phyloP scores from a whole-genome alignment of 2,797 vertebrate species.

The Astyanax mexicanus region DNA sequence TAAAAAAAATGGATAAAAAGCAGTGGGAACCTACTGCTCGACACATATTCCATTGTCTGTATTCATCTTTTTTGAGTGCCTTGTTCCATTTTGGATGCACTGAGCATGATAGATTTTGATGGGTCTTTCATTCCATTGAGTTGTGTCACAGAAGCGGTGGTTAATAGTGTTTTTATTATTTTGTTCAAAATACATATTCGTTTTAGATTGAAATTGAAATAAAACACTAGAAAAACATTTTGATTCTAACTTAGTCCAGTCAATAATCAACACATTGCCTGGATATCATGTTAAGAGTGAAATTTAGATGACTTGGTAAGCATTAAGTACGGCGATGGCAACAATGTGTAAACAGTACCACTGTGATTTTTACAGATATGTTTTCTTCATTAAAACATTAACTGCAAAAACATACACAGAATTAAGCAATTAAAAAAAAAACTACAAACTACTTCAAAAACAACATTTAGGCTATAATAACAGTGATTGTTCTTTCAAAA shows the following conservation, averaged over 20 bases:
- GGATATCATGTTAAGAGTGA: neutral
- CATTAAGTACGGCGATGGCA: neutral
- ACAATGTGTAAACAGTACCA: neutral
- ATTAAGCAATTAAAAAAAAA: neutral
- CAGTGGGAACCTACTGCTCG: conserved; percentile 65
- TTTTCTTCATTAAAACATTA: too few relatives aligned
- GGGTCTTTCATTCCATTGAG: conserved; percentile 34
- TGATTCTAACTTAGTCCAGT: neutral
- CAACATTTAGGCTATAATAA: neutral
- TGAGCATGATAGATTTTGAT: conserved; percentile 43
- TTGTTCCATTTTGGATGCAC: conserved; percentile 44
- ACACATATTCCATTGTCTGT: conserved; percentile 58
- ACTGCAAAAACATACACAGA: too few relatives aligned
- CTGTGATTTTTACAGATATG: neutral
- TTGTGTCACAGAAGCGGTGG: conserved; percentile 4
- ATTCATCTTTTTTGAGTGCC: conserved; percentile 56
- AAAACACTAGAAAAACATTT: neutral
- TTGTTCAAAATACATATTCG: neutral
- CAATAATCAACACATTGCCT: too few relatives aligned
- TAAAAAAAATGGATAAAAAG: conserved; percentile 72
- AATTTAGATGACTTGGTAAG: neutral
- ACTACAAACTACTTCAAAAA: too few relatives aligned
- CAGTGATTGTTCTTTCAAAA: neutral
- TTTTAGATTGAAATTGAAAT: neutral
- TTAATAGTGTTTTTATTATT: neutral